Percentiles rank a stretch among this genome's conserved stretches.
phyloP scores from a whole-genome alignment of 2,888 invertebrate genomes.

The Magallana nippona region DNA sequence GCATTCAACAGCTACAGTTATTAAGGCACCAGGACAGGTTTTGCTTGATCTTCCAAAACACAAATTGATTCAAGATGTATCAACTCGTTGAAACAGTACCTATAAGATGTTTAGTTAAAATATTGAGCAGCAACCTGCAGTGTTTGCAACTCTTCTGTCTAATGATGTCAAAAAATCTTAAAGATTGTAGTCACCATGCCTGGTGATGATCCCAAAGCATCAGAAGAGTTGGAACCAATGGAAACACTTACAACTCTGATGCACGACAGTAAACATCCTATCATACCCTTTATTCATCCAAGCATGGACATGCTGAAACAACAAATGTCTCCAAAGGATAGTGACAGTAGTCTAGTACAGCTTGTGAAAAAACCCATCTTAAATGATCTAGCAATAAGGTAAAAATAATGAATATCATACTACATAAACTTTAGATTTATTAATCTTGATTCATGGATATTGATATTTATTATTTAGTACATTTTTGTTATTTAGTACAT shows the following conservation, averaged over 20 bases:
- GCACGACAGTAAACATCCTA: conserved; percentile 43
- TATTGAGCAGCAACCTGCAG: conserved; percentile 51
- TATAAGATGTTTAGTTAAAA: conserved; percentile 50
- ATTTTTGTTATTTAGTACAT: no score
- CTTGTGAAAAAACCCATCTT: no score
- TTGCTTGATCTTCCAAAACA: conserved; percentile 47
- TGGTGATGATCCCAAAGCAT: conserved; percentile 43
- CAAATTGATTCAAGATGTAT: conserved; percentile 49
- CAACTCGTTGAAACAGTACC: conserved; percentile 51
- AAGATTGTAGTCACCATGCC: conserved; percentile 49
- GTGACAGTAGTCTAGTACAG: neutral
- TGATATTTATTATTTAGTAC: no score
- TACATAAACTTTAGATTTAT: no score
- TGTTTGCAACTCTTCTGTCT: conserved; percentile 40
- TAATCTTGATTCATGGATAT: no score
- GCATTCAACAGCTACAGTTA: conserved; percentile 42
- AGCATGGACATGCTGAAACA: neutral
- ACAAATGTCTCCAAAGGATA: neutral
- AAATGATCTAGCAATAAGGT: no score
- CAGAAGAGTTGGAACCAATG: conserved; percentile 48
- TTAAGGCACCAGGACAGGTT: conserved; percentile 38
- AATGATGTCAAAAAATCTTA: conserved; percentile 42
- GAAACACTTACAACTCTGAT: conserved; percentile 51
- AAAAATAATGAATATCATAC: no score
- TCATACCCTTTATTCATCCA: conserved; percentile 48